A percentile compares a stretch with the other conserved stretches of the same genome.
Conservation (phyloP, 1,140 invertebrate species). For the Aphelenchoides avenae region DNA sequence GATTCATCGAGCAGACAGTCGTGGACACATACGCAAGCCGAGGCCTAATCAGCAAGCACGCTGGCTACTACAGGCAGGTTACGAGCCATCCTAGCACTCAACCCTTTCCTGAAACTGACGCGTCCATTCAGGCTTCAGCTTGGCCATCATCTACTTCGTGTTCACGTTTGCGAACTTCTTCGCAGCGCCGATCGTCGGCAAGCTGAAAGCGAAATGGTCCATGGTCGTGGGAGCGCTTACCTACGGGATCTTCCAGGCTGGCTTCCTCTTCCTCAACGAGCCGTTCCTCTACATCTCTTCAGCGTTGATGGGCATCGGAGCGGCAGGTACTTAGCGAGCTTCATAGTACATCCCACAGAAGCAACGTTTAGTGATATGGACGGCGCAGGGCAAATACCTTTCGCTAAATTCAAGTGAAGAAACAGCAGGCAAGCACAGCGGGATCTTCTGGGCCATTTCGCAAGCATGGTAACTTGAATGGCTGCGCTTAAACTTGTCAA, state of each 20-base stretch:
- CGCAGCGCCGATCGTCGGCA: slow-evolving; percentile 38
- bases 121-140: slow-evolving; percentile 17
- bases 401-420: slow-evolving; percentile 37
- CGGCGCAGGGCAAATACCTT: slow-evolving; percentile 49
- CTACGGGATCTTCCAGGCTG: slow-evolving; percentile 41
- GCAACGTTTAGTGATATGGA: slow-evolving; percentile 32
- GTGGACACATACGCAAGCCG: slow-evolving; percentile 9
- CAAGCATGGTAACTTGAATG: slow-evolving; percentile 32
- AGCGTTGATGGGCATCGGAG: slow-evolving; percentile 44
- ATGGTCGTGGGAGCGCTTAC: slow-evolving; percentile 27
- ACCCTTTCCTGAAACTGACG: too few relatives aligned
- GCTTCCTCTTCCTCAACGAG: slow-evolving; percentile 45
- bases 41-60: slow-evolving; percentile 31
- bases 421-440: slow-evolving; percentile 35
- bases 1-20: slow-evolving; percentile 48
- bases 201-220: slow-evolving; percentile 25
- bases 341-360: background rate
- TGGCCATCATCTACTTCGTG: slow-evolving; percentile 35
- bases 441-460: slow-evolving; percentile 44
- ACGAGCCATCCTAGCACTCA: slow-evolving; percentile 5
- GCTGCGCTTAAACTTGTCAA: slow-evolving; percentile 4
- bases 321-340: slow-evolving; percentile 29
- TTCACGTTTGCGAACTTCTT: slow-evolving; percentile 50
- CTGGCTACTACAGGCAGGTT: slow-evolving; percentile 30
- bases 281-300: slow-evolving; percentile 42